Percentiles rank a stretch among this genome's conserved stretches.
These are phyloP conservation scores for Syritta pipiens DNA, from an alignment of 2,888 invertebrate species.

Conservation along the genomic window DNA sequence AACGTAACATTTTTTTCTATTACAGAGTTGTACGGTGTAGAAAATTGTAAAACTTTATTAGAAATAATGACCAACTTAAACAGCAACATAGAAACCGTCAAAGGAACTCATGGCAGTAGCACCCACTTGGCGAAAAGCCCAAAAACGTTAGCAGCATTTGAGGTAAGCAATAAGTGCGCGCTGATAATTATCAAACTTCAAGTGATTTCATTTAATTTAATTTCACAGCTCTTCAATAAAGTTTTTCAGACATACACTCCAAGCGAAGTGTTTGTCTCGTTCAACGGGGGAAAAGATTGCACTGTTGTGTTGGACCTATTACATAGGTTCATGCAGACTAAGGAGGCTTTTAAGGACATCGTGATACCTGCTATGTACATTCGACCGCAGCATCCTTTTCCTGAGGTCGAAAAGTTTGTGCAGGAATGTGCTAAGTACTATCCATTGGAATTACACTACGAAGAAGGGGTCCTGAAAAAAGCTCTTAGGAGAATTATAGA, in stretches of 20 bases:
- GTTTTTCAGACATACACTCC: slow-evolving; percentile 84
- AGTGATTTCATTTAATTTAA: not conserved
- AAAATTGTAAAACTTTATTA: not conserved
- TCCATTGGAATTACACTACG: slow-evolving; percentile 85
- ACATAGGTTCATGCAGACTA: slow-evolving; percentile 74
- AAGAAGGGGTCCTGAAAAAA: no score
- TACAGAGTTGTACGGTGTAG: not conserved
- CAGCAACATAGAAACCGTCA: slow-evolving; percentile 2
- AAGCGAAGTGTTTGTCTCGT: slow-evolving; percentile 91
- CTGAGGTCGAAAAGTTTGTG: slow-evolving; percentile 92
- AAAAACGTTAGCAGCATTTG: slow-evolving; percentile 32
- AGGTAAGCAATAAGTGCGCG: slow-evolving; percentile 26
- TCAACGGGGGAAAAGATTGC: slow-evolving; percentile 99
- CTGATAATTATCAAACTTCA: no score
- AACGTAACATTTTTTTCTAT: not conserved
- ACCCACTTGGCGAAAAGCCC: no score
- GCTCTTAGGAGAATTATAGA: slow-evolving; percentile 87
- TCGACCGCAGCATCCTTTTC: slow-evolving; percentile 88
- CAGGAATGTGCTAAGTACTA: slow-evolving; percentile 85
- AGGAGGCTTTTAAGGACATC: slow-evolving; percentile 74
- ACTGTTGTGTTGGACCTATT: slow-evolving; percentile 91
- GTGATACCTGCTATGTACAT: slow-evolving; percentile 86
- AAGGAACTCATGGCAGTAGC: slow-evolving; percentile 11
- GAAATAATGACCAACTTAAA: slow-evolving; percentile 44
- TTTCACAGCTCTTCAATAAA: slow-evolving; percentile 82